These are phyloP conservation scores for Papilio protenor DNA, from an alignment of 2,888 invertebrate species.

Conservation along the genomic window DNA sequence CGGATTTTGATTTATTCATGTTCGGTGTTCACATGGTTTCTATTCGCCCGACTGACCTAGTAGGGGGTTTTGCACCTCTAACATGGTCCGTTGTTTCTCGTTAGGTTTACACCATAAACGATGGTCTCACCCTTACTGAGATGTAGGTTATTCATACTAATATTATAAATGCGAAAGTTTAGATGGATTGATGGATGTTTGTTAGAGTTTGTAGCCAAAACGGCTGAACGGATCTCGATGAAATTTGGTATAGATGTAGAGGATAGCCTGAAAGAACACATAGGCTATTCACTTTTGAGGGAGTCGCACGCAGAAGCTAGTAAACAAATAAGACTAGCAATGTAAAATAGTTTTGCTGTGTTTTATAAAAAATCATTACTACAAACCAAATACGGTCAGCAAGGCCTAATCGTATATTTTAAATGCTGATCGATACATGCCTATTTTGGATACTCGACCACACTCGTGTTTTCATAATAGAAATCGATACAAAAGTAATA, in stretches of 20 bases:
- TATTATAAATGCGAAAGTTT: too few relatives aligned
- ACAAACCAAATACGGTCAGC: not conserved
- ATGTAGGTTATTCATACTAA: too few relatives aligned
- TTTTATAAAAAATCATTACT: not conserved
- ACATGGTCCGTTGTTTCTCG: not conserved
- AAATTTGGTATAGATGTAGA: too few relatives aligned
- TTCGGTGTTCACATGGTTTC: not conserved
- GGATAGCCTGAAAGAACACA: too few relatives aligned
- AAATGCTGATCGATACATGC: not conserved
- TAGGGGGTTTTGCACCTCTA: not conserved
- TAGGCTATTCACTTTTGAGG: too few relatives aligned
- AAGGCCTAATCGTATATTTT: not conserved
- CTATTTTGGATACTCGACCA: not conserved
- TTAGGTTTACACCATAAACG: too few relatives aligned
- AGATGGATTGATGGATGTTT: too few relatives aligned
- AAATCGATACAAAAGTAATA: not conserved
- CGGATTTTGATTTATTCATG: constrained; percentile 20
- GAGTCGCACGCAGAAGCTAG: too few relatives aligned
- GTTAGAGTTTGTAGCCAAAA: too few relatives aligned
- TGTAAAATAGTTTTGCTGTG: not conserved
- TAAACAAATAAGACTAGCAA: not conserved
- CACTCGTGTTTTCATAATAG: not conserved
- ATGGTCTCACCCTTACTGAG: too few relatives aligned
- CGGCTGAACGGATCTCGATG: too few relatives aligned
- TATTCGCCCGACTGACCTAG: not conserved